Evolutionary conservation across 1,140 invertebrate species (phyloP).

Genomic region (Lethrus apterus): DNA sequence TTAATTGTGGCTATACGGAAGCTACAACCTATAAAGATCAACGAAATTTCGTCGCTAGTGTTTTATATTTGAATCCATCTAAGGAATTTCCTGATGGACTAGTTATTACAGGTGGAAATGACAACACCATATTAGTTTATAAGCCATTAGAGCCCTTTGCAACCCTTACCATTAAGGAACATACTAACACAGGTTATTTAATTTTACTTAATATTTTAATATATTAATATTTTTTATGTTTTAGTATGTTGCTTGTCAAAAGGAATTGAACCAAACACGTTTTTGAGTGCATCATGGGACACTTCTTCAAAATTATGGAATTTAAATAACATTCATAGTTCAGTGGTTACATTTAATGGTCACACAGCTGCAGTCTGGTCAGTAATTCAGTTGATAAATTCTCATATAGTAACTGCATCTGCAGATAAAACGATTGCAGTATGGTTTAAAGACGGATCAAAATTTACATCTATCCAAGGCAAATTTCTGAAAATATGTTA

Average conservation of each 20-base stretch:
- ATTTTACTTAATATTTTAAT: neutral
- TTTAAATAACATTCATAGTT: constrained; percentile 43
- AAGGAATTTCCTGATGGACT: constrained; percentile 63
- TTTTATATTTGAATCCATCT: constrained; percentile 65
- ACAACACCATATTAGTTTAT: constrained; percentile 75
- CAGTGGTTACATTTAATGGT: constrained; percentile 56
- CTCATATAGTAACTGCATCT: constrained; percentile 70
- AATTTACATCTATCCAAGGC: constrained; percentile 36
- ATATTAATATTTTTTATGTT: constrained; percentile 16
- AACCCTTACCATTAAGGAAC: constrained; percentile 67
- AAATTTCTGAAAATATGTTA: constrained; percentile 3
- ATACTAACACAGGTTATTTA: constrained; percentile 62
- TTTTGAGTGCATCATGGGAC: constrained; percentile 72
- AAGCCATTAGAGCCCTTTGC: constrained; percentile 52
- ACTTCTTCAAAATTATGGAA: constrained; percentile 76
- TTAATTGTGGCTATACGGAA: constrained; percentile 41
- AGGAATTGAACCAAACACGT: constrained; percentile 46
- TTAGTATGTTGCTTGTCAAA: constrained; percentile 59
- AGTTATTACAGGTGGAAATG: constrained; percentile 84
- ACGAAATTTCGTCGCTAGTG: constrained; percentile 75
- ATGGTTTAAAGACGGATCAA: constrained; percentile 59
- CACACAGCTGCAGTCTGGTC: constrained; percentile 89
- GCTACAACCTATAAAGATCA: constrained; percentile 69
- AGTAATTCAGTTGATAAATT: constrained; percentile 55
- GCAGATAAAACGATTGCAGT: constrained; percentile 87